Percentiles rank a stretch among this genome's conserved stretches.
Evolutionary conservation across 2,888 invertebrate species (phyloP).

Genomic region (Carabus problematicus): DNA sequence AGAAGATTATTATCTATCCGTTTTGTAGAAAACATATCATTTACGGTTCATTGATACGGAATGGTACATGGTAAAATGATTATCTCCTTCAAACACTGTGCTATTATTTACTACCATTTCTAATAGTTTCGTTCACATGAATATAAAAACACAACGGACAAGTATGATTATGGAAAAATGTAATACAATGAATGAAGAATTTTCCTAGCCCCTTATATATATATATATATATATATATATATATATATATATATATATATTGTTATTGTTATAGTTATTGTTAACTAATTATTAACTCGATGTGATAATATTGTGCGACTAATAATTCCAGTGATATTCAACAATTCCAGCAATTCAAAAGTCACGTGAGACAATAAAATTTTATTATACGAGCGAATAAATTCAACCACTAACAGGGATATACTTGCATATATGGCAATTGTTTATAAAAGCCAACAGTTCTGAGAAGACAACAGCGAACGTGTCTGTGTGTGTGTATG

Average conservation of each 20-base stretch:
- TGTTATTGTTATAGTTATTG: no score
- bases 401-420: constrained; percentile 39
- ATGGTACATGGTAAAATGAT: no score
- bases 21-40: no score
- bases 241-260: neutral
- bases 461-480: constrained; percentile 27
- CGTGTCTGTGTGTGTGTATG: constrained; percentile 2
- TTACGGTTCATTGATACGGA: no score
- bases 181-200: constrained; percentile 31
- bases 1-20: no score
- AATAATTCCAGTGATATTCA: constrained; percentile 37
- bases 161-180: no score
- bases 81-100: no score
- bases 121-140: constrained; percentile 2
- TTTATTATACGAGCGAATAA: constrained; percentile 41
- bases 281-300: no score
- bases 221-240: no score
- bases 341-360: constrained; percentile 40
- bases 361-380: constrained; percentile 40
- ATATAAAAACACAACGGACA: no score
- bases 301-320: constrained; percentile 4
- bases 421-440: constrained; percentile 17
- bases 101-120: no score
- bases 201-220: constrained; percentile 11
- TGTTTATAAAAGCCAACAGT: constrained; percentile 33